A percentile compares a stretch with the other conserved stretches of the same genome.
phyloP scores from a whole-genome alignment of 2,888 invertebrate species.

The Polyommatus icarus region DNA sequence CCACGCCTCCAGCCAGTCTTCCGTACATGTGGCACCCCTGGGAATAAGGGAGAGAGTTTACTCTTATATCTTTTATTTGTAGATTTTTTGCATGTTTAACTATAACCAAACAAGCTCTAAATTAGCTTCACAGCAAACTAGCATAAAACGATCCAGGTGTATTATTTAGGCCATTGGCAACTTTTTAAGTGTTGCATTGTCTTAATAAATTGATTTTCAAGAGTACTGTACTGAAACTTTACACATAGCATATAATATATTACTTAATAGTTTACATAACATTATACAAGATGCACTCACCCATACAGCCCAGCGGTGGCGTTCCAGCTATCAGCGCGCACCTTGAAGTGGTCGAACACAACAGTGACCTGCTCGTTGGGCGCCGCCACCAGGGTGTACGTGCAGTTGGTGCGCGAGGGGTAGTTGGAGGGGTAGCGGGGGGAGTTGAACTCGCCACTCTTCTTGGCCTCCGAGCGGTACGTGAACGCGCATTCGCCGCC shows the following conservation, averaged over 20 bases:
- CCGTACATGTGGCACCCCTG: slow-evolving; percentile 89
- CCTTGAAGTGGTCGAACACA: slow-evolving; percentile 95
- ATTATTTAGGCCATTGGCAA: too few relatives aligned
- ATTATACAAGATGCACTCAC: too few relatives aligned
- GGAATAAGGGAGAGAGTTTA: neutral
- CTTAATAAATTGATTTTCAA: too few relatives aligned
- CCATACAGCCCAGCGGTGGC: slow-evolving; percentile 81
- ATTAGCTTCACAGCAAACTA: too few relatives aligned
- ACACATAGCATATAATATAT: too few relatives aligned
- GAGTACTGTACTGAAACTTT: too few relatives aligned
- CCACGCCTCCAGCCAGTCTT: slow-evolving; percentile 97
- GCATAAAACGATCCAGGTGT: too few relatives aligned
- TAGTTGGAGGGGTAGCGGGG: slow-evolving; percentile 98
- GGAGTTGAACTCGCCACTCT: slow-evolving; percentile 96
- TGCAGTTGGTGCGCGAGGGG: slow-evolving; percentile 96
- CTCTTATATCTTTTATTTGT: too few relatives aligned
- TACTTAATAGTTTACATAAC: too few relatives aligned
- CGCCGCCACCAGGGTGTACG: slow-evolving; percentile 92
- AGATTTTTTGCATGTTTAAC: too few relatives aligned
- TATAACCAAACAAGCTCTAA: too few relatives aligned
- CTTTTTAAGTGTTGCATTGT: too few relatives aligned
- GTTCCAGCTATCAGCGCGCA: slow-evolving; percentile 90
- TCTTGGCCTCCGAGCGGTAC: slow-evolving; percentile 92
- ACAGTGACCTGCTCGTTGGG: slow-evolving; percentile 94
- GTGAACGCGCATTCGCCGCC: slow-evolving; percentile 95